A percentile compares a stretch with the other conserved stretches of the same genome.
Evolutionary conservation across 1,140 invertebrate genomes (phyloP).

Genomic region (Campoletis sonorensis): DNA sequence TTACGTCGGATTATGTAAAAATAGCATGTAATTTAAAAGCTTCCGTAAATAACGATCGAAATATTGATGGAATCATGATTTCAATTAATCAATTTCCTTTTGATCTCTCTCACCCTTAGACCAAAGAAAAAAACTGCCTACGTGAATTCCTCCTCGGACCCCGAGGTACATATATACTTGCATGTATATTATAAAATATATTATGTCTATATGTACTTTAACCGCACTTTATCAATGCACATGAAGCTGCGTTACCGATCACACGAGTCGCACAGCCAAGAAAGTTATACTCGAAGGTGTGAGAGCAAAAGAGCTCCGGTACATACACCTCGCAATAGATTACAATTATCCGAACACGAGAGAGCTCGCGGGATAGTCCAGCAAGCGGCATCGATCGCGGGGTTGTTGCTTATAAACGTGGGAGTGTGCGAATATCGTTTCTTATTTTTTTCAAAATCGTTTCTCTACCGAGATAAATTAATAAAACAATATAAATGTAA

Average conservation of each 20-base stretch:
- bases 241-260: constrained; percentile 28
- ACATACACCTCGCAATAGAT: constrained; percentile 64
- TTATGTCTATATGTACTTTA: constrained; percentile 45
- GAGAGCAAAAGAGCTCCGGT: constrained; percentile 41
- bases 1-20: not conserved
- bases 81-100: not conserved
- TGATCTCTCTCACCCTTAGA: not conserved
- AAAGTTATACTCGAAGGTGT: constrained; percentile 15
- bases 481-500: not conserved
- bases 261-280: not conserved
- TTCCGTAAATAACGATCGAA: not conserved
- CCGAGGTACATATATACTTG: not conserved
- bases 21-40: not conserved
- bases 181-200: not conserved
- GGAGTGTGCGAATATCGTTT: constrained; percentile 50
- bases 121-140: not conserved
- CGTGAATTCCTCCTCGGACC: not conserved
- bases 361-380: constrained; percentile 37
- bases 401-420: constrained; percentile 53
- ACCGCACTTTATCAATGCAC: constrained; percentile 66
- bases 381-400: constrained; percentile 23
- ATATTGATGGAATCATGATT: not conserved
- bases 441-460: not conserved
- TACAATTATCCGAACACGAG: constrained; percentile 69
- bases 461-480: not conserved